Percentiles rank a stretch among this genome's conserved stretches.
These are phyloP conservation scores for Helogale parvula DNA, from an alignment of 2,113 vertebrate genomes.

Conservation along the genomic window DNA sequence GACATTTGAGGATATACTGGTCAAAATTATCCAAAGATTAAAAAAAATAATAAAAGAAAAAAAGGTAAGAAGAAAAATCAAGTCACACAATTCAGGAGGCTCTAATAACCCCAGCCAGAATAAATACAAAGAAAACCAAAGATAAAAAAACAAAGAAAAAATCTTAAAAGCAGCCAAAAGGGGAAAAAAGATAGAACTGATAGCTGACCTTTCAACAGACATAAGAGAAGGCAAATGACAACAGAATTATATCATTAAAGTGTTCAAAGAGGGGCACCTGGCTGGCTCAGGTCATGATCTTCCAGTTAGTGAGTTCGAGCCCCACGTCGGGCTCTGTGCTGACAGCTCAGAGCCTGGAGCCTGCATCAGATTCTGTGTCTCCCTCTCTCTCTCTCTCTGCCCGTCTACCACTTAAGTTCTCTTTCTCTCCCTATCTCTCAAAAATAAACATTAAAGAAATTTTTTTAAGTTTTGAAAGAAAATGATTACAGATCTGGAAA, in stretches of 20 bases:
- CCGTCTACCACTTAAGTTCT: neutral
- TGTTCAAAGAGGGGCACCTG: neutral
- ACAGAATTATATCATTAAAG: neutral
- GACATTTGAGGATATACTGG: neutral
- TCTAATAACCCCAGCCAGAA: neutral
- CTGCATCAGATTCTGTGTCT: neutral
- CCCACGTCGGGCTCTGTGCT: too few relatives aligned
- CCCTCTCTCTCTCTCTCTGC: neutral
- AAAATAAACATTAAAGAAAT: neutral
- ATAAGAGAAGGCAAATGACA: neutral
- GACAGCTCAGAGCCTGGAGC: neutral
- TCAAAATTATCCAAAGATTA: neutral
- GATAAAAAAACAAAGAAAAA: neutral
- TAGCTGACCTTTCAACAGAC: neutral
- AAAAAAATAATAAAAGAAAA: neutral
- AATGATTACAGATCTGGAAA: neutral
- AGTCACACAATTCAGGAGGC: neutral
- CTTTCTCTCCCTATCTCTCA: neutral
- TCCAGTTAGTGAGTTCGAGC: neutral
- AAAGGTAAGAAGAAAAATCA: neutral
- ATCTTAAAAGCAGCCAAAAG: neutral
- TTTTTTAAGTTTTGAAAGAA: neutral
- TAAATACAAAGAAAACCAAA: constrained; percentile 26
- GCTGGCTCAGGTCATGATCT: neutral
- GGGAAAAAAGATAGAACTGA: neutral